Evolutionary conservation across 2,888 invertebrate genomes (phyloP).

Genomic region (Leuctra nigra): DNA sequence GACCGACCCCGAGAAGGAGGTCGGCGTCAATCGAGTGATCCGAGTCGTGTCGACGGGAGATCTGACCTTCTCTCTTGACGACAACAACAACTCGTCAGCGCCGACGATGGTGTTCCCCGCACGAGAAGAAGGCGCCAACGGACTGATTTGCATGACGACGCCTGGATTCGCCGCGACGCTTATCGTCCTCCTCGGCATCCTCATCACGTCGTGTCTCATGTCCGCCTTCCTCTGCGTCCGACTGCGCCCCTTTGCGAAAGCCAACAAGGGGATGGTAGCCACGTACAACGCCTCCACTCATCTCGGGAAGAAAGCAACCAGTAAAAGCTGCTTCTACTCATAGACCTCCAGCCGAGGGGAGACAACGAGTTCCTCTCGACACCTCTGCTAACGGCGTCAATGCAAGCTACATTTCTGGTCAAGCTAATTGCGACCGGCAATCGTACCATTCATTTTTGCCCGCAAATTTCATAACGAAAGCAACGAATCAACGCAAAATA

Average conservation of each 20-base stretch:
- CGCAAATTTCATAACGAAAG: neutral
- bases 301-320: constrained; percentile 23
- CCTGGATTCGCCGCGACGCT: constrained; percentile 87
- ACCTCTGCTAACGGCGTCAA: neutral
- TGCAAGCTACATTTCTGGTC: constrained; percentile 22
- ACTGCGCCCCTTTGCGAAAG: constrained; percentile 39
- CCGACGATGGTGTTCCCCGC: constrained; percentile 66
- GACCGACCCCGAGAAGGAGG: constrained; percentile 63
- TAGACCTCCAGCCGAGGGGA: constrained; percentile 40
- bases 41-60: constrained; percentile 89
- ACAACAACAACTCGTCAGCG: constrained; percentile 50
- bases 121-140: constrained; percentile 45
- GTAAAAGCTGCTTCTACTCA: constrained; percentile 56
- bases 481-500: neutral
- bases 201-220: constrained; percentile 76
- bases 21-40: constrained; percentile 83
- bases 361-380: neutral
- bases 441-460: constrained; percentile 17
- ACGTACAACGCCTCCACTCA: neutral
- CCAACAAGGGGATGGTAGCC: constrained; percentile 36
- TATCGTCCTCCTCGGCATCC: constrained; percentile 71
- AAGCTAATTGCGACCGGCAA: constrained; percentile 11
- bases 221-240: constrained; percentile 81
- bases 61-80: constrained; percentile 74
- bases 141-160: constrained; percentile 87